phyloP scores from a whole-genome alignment of 2,888 invertebrate species.

The Stegophylla sp. region DNA sequence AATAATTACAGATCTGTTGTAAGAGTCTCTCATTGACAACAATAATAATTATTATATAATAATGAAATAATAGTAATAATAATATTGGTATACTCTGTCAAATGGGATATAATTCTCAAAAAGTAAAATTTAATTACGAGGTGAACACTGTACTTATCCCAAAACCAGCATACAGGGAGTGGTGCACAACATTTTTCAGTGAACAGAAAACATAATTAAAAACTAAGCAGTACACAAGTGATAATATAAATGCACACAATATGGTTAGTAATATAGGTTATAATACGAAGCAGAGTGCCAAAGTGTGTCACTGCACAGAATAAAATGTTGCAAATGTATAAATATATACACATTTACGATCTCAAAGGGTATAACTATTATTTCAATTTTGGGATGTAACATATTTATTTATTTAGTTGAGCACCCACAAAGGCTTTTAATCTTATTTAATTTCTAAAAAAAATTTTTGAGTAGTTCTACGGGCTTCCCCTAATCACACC shows the following conservation, averaged over 20 bases:
- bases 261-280: constrained; percentile 1
- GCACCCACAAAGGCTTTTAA: too few species aligned
- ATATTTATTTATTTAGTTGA: too few species aligned
- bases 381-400: too few species aligned
- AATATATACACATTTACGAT: too few species aligned
- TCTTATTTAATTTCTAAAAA: too few species aligned
- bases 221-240: constrained; percentile 30
- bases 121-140: neutral
- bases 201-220: constrained; percentile 3
- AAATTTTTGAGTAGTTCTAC: too few species aligned
- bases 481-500: too few species aligned
- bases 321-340: too few species aligned
- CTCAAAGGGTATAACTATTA: too few species aligned
- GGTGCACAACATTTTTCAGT: constrained; percentile 28
- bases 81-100: neutral
- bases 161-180: constrained; percentile 11
- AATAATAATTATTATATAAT: neutral
- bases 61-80: neutral
- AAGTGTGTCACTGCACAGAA: neutral
- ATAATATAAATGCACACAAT: constrained; percentile 34
- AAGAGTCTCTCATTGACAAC: constrained; percentile 18
- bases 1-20: constrained; percentile 23
- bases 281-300: constrained; percentile 37
- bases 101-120: constrained; percentile 7
- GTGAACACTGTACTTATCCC: neutral